A percentile compares a stretch with the other conserved stretches of the same genome.
Conservation (phyloP, 2,113 vertebrate species). For the Pithys albifrons region DNA sequence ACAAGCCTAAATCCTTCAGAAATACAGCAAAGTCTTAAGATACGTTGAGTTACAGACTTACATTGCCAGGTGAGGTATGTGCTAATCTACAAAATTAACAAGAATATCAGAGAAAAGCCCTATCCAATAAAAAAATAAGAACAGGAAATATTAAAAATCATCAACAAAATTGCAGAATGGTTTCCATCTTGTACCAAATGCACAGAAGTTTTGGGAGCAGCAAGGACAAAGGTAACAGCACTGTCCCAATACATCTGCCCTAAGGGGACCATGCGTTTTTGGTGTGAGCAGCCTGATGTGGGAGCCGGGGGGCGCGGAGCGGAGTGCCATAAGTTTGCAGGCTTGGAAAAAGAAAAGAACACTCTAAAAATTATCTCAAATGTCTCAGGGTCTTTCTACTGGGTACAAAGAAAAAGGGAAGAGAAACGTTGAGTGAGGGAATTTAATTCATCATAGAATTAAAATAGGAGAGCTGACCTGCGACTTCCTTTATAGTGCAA, state of each 20-base stretch:
- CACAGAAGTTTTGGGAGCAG: background rate
- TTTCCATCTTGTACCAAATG: background rate
- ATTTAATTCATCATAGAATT: constrained; percentile 67
- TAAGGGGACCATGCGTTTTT: background rate
- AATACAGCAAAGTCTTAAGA: background rate
- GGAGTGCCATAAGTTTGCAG: background rate
- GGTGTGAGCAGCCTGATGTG: background rate
- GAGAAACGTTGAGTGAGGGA: constrained; percentile 56
- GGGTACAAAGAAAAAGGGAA: constrained; percentile 19
- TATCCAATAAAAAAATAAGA: background rate
- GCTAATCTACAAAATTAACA: background rate
- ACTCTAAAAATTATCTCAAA: background rate
- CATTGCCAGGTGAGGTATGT: background rate
- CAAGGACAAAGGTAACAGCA: background rate
- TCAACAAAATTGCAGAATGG: background rate
- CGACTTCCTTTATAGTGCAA: constrained; percentile 81
- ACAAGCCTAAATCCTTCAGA: background rate
- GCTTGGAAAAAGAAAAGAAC: background rate
- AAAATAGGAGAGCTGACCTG: constrained; percentile 76
- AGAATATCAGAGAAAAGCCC: background rate
- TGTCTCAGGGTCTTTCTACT: constrained; percentile 27
- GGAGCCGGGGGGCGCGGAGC: background rate
- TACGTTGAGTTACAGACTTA: background rate
- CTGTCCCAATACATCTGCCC: background rate
- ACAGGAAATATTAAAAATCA: background rate